These are phyloP conservation scores for Neocrepidodera transversa DNA, from an alignment of 2,888 invertebrate species.

Conservation along the genomic window DNA sequence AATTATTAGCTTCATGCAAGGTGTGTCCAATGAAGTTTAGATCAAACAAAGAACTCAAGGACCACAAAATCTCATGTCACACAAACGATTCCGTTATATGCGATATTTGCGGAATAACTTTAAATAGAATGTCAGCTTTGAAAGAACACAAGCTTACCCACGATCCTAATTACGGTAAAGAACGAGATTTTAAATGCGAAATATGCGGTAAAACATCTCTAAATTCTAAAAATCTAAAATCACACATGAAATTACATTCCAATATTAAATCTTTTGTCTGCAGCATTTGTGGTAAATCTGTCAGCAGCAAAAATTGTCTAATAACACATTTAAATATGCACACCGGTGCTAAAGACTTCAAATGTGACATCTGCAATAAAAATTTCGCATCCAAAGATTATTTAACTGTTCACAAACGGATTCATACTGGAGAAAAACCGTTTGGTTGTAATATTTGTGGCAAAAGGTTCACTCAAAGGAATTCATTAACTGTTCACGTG, in stretches of 20 bases:
- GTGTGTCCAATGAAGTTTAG: constrained; percentile 54
- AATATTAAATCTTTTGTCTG: constrained; percentile 49
- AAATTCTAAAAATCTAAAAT: constrained; percentile 51
- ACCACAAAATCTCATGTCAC: constrained; percentile 51
- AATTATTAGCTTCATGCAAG: constrained; percentile 52
- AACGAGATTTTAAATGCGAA: constrained; percentile 56
- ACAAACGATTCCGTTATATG: constrained; percentile 48
- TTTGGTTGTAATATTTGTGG: constrained; percentile 66
- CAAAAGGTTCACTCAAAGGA: constrained; percentile 66
- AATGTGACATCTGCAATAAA: constrained; percentile 50
- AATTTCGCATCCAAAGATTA: constrained; percentile 59
- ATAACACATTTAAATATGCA: constrained; percentile 58
- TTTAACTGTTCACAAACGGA: constrained; percentile 64
- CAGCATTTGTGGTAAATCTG: constrained; percentile 55
- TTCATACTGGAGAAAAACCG: constrained; percentile 65
- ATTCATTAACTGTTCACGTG: constrained; percentile 64
- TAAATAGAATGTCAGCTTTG: constrained; percentile 47
- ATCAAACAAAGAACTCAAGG: constrained; percentile 47
- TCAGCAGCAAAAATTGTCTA: constrained; percentile 53
- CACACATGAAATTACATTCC: constrained; percentile 52
- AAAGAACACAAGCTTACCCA: constrained; percentile 52
- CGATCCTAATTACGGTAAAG: constrained; percentile 46
- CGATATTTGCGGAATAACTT: constrained; percentile 48
- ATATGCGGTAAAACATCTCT: constrained; percentile 61
- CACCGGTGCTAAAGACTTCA: constrained; percentile 54